Base-by-base conservation (phyloP, 2,113 vertebrate species). In the Nesoenas mayeri region DNA sequence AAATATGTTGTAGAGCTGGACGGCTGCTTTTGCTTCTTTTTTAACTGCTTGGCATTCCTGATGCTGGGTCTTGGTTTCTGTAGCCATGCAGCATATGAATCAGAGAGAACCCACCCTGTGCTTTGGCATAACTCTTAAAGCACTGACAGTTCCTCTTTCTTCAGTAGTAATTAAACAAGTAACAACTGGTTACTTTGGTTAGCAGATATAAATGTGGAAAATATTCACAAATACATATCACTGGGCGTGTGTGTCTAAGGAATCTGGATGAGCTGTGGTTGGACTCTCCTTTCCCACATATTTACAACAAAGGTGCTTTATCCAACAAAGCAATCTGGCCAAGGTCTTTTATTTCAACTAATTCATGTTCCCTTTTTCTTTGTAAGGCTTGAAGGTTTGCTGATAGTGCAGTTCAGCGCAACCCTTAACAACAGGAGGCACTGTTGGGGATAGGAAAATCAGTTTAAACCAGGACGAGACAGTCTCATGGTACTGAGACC, bases 121-220 rank as follows among this genome's bases (percentile, higher is more conserved):
- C 80, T 92, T 94, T 96, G 97, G 97, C 96, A 90, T 71, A 93
- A 67, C 84, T 94, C 89, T 86, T 91, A 81, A 94, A 78, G 89
- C 67, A 91, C 96, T 85, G 91, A 96, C 85, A 85, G 95, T 95
- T 93, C 91, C 93, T 97, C 93, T 93, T 87, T 91, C 96, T 97
- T 78, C 31, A 11, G 94, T 91, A 66, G 87, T 92, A 96, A 92
- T 95, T 95, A 96, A 96, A 94, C 98, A 95, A 96, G 97, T 97
- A 91, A 96, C 97, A 96, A 96, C 97, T 93, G 93, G 97, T 78
- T 96, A 80, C 96, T 95, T 95, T 78, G 88, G 97, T 92, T 94
- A 92, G 92, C 94, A 85, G 95, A 22, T 75, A 97, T 85, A 96
- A 95, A 93, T 54, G 87, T 93, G 97, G 97, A 97, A 95, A 95